These are phyloP conservation scores for Andinoacara biseriatus DNA, from an alignment of 2,113 vertebrate genomes.

Conservation along the genomic window DNA sequence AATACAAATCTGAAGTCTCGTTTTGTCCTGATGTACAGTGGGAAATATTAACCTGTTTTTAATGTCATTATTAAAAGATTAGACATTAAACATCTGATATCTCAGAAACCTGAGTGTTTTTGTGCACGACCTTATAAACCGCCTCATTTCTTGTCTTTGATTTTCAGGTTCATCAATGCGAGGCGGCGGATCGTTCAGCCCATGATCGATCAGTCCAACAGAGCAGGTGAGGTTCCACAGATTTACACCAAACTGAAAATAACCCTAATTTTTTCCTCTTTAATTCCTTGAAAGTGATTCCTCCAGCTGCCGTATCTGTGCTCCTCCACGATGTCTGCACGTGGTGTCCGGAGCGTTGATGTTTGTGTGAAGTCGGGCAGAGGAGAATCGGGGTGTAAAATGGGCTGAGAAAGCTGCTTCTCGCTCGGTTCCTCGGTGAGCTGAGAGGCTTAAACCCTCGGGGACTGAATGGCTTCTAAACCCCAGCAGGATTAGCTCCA, in stretches of 20 bases:
- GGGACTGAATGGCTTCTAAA: conserved; percentile 68
- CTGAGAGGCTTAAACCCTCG: conserved; percentile 68
- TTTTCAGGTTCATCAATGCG: conserved; percentile 95
- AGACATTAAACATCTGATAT: no score
- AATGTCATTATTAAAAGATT: fast-evolving
- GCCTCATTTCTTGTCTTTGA: background rate
- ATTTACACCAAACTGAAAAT: background rate
- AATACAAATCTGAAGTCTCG: background rate
- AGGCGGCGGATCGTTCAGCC: conserved; percentile 97
- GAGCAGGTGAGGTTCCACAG: conserved; percentile 86
- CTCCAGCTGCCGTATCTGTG: background rate
- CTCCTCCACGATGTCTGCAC: background rate
- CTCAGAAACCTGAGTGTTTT: no score
- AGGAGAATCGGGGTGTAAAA: background rate
- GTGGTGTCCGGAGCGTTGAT: background rate
- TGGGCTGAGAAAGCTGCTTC: background rate
- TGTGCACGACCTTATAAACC: background rate
- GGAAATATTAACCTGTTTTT: background rate
- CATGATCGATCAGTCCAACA: conserved; percentile 98
- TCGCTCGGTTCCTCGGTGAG: conserved; percentile 65
- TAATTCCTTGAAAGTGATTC: no score
- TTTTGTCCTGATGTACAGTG: background rate
- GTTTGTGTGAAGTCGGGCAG: background rate
- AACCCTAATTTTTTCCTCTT: no score
- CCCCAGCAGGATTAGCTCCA: conserved; percentile 71